Evolutionary conservation across 1,140 invertebrate genomes (phyloP), one percentile per base, ranked within the genome.

Genomic region (Coenobita brevimanus): DNA sequence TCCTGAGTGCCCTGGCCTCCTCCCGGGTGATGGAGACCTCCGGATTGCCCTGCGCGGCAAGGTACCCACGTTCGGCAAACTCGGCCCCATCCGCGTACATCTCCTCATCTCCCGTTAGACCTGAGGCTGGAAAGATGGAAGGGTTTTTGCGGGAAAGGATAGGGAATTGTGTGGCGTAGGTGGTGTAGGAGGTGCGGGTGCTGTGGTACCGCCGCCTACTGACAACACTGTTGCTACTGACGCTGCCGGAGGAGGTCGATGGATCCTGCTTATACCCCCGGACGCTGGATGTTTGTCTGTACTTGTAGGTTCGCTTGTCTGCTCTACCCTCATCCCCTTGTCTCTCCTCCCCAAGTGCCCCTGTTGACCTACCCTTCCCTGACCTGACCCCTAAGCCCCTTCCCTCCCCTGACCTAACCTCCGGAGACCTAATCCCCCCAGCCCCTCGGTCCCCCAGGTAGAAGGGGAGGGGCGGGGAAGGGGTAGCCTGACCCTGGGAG

Each of bases 21-120:
- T 90, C 57, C 21, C 69, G 24, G 27, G 76, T 76, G 46, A 90
- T 43, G 30, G 43, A 46, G 15, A 54, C 36, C 57, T 82, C 41
- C 8, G 36, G 50, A 15, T 64, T 75, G 13, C 64, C 24, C 21
- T 80, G 71, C n/a, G 71, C 46, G 36, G 46, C 46, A 6, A 50
- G 46, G 17, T 50, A 50, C 46, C 46, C 46, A 17, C 6, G 6
- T 17, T 89, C 90, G 4, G 84, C 67, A 46, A 90, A 89, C 64
- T 88, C 90, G 1, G 88, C 54, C 33, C 90, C 90, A 21, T 90
- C 88, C 21, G 88, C 88, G 81, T 89, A 83, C 60, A 87, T 82
- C 10, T 24, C 54, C 27, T 89, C 88, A 33, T 82, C 90, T 41
- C 84, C 90, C 86, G 88, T 89, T 73, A 89, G 88, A 36, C 78